Base-by-base conservation (phyloP, 2,888 invertebrate genomes). In the Temnothorax unifasciatus region DNA sequence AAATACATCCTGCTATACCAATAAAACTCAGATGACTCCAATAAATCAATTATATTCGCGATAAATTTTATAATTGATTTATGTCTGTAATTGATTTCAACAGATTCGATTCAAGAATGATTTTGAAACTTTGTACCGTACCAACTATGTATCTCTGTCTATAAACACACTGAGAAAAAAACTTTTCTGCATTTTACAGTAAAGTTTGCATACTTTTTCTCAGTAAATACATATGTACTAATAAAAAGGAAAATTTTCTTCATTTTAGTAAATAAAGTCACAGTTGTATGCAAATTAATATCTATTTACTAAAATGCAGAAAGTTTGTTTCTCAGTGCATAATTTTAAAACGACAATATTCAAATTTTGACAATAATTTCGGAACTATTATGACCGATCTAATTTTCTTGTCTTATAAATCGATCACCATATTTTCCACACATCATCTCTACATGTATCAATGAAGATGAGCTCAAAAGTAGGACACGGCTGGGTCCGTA, bases 21-120 rank as follows among this genome's bases (percentile, higher is more conserved):
- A 87, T 89, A 84, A 69, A 89, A 86, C 69, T 84, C 18, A 34
- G 25, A 66, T 59, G 64, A 52, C 59, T 76, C 38, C 81, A 59
- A 83, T 71, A 57, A 84, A 82, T 88, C 82, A 59, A 84, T 88
- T 84, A 82, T 71, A 63, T 34, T 73, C 21, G 38, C 47, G 73
- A 59, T 69, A 68, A 82, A 50, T 75, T 61, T 9, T 59, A 34
- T 61, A 47, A 75, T 61, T 47, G 34, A 47, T 74, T 61, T 8
- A 21, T n/a, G 47, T 21, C n/a, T 29, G 15, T 34, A 34, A 29
- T 74, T 44, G 3, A 69, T 52, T 69, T 47, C 2, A 18, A n/a
- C 9, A 9, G 9, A 9, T 21, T 38, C 21, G 41, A 34, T 11
- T 41, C 57, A 9, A 54, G 2, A 25, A 8, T 18, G 25, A 50